Conservation (phyloP, 2,888 invertebrate genomes). For the Eupeodes latifasciatus region DNA sequence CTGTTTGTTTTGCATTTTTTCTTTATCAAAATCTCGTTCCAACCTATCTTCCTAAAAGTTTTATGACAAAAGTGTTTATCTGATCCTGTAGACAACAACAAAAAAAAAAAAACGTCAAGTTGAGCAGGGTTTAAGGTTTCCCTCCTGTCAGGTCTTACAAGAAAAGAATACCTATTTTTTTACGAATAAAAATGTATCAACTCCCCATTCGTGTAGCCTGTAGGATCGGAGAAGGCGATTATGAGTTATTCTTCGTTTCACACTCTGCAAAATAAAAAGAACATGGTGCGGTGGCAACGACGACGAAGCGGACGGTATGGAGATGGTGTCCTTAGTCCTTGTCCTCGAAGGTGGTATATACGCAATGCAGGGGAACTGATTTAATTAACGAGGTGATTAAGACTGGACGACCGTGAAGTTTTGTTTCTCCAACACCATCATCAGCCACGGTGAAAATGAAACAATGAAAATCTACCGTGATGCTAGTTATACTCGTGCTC, state of each 20-base stretch:
- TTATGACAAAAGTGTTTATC: slow-evolving; percentile 77
- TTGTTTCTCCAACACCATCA: slow-evolving; percentile 29
- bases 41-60: slow-evolving; percentile 63
- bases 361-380: slow-evolving; percentile 75
- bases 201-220: slow-evolving; percentile 8
- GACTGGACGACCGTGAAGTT: slow-evolving; percentile 76
- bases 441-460: slow-evolving; percentile 26
- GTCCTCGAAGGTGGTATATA: slow-evolving; percentile 52
- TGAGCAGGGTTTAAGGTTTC: slow-evolving; percentile 73
- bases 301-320: background rate
- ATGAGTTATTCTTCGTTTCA: slow-evolving; percentile 73
- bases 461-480: slow-evolving; percentile 56
- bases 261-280: slow-evolving; percentile 42
- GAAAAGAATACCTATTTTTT: slow-evolving; percentile 49
- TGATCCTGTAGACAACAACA: slow-evolving; percentile 74
- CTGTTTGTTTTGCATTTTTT: slow-evolving; percentile 27
- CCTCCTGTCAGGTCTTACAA: slow-evolving; percentile 70
- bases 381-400: slow-evolving; percentile 77
- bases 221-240: slow-evolving; percentile 54
- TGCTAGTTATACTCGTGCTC: background rate
- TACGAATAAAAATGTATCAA: slow-evolving; percentile 12
- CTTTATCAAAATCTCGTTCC: slow-evolving; percentile 7
- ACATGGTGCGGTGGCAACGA: background rate
- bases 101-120: slow-evolving; percentile 28
- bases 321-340: slow-evolving; percentile 16